A percentile compares a stretch with the other conserved stretches of the same genome.
These are phyloP conservation scores for Atractosteus spatula DNA, from an alignment of 2,113 vertebrate species.

Conservation along the genomic window DNA sequence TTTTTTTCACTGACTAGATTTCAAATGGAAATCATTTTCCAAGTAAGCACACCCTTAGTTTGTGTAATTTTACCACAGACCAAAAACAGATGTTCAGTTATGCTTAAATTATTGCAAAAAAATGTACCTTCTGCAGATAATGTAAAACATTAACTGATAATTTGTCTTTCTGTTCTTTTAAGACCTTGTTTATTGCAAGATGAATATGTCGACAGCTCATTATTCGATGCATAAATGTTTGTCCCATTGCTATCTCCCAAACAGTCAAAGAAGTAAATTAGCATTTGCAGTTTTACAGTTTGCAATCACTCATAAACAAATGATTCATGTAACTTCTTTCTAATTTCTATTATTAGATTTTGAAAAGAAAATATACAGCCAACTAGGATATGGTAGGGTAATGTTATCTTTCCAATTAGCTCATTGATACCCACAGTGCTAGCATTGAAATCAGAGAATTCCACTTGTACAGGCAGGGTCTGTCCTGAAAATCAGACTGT, in stretches of 20 bases:
- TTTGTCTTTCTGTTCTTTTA: constrained; percentile 21
- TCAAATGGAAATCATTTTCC: constrained; percentile 54
- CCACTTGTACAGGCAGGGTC: not conserved
- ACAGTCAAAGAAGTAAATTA: not conserved
- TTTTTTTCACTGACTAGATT: constrained; percentile 46
- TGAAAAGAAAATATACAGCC: constrained; percentile 32
- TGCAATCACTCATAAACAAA: constrained; percentile 27
- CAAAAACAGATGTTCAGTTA: constrained; percentile 57
- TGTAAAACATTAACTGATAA: constrained; percentile 27
- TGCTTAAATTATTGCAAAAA: constrained; percentile 36
- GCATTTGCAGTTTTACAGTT: constrained; percentile 3
- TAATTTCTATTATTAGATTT: constrained; percentile 29
- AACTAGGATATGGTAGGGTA: constrained; percentile 16
- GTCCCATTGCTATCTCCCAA: constrained; percentile 16
- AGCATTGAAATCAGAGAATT: not conserved
- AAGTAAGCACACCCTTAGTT: constrained; percentile 35
- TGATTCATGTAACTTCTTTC: constrained; percentile 33
- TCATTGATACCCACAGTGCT: constrained; percentile 10
- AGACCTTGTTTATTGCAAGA: constrained; percentile 17
- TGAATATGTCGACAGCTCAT: constrained; percentile 13
- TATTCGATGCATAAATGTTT: constrained; percentile 7
- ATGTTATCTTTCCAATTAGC: constrained; percentile 30
- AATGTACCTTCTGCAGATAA: constrained; percentile 47
- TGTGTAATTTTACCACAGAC: constrained; percentile 44
- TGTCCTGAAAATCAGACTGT: not conserved